phyloP scores from a whole-genome alignment of 2,797 vertebrate species.

The Coregonus suidteri region DNA sequence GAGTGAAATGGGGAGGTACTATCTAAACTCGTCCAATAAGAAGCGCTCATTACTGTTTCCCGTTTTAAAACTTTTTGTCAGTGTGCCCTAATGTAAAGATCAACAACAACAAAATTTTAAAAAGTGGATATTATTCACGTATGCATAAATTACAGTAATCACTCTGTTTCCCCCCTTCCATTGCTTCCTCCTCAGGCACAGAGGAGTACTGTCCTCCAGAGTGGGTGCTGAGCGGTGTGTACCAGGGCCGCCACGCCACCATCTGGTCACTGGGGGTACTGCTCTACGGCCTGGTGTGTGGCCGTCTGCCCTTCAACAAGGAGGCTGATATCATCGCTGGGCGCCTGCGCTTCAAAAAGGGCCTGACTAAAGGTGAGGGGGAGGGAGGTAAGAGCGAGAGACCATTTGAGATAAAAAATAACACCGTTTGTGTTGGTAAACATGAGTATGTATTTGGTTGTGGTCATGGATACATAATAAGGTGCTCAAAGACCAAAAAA shows the following conservation, averaged over 20 bases:
- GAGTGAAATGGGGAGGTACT: too few relatives aligned
- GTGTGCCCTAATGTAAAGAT: background rate
- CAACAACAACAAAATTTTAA: background rate
- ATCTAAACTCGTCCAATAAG: too few relatives aligned
- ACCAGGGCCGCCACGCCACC: slow-evolving; percentile 62
- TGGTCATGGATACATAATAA: background rate
- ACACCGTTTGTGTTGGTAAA: background rate
- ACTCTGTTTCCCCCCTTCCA: background rate
- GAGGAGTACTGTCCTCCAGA: slow-evolving; percentile 67
- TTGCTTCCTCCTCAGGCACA: slow-evolving; percentile 53
- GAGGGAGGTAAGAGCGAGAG: background rate
- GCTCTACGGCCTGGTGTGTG: slow-evolving; percentile 68
- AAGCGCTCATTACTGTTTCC: too few relatives aligned
- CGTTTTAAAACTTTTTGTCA: too few relatives aligned
- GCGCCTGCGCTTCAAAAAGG: slow-evolving; percentile 52
- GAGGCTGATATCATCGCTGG: slow-evolving; percentile 66
- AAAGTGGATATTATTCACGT: too few relatives aligned
- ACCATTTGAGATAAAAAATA: background rate
- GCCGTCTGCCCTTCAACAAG: slow-evolving; percentile 64
- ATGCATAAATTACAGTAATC: too few relatives aligned
- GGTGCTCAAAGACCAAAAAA: background rate
- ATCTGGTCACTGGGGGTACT: slow-evolving; percentile 71
- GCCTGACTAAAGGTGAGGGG: slow-evolving; percentile 62
- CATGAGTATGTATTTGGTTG: background rate
- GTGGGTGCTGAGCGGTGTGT: slow-evolving; percentile 65